Evolutionary conservation across 2,888 invertebrate species (phyloP), one percentile per base, ranked within the genome.

Genomic region (Cabera pusaria): DNA sequence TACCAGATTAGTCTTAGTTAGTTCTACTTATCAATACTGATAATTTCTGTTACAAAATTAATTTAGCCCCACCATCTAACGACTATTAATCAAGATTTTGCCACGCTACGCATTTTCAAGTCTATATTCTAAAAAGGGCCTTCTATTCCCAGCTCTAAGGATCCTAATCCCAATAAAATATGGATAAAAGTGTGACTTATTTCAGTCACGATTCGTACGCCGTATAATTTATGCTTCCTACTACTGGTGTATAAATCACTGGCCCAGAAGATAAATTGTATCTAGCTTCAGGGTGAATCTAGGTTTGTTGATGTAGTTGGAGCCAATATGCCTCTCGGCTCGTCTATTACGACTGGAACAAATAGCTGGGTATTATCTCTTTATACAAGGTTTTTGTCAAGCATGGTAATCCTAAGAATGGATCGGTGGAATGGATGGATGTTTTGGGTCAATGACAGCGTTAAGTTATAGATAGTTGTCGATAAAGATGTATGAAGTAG

Each of bases 221-320:
- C 32, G 32, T 27, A 24, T 48, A 50, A 47, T 47, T 47, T 48
- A 45, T 33, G 39, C 40, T 40, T 38, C 28, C 39, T 35, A 44
- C 43, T 37, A 29, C 17, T 27, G 26, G 21, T 23, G 43, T 37
- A 52, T 52, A 44, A 52, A 49, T 52, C 46, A 45, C 43, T 28
- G 20, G 37, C 22, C 41, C 36, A 35, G 25, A 40, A 49, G 52
- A 52, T 46, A 44, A 44, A 49, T 52, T 34, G 37, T 46, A 40
- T 42, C 41, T 46, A 46, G 29, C 40, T 22, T 14, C 38, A 29
- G 44, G 44, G 44, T 46, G 41, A 32, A 36, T 19, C 22, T 29
- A 17, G 16, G 25, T 32, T 40, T 32, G 26, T 34, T 36, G 38
- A 31, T 34, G 29, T 21, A 27, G 32, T 5, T 6, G 10, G 16